Percentiles rank a stretch among this genome's conserved stretches.
Conservation (phyloP, 2,113 vertebrate species). For the Poeciliopsis turrubarensis region DNA sequence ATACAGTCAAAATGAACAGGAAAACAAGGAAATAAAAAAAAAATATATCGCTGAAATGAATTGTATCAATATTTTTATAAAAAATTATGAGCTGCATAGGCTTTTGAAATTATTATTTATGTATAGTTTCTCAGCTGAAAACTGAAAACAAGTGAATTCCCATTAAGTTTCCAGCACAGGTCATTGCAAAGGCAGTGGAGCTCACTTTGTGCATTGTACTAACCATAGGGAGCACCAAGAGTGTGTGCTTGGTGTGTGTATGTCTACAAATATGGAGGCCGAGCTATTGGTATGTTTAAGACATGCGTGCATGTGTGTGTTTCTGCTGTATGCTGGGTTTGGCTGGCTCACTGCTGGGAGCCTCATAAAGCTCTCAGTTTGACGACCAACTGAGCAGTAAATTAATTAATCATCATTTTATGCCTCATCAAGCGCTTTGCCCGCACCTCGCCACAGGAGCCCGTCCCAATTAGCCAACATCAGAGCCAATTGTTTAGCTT, state of each 20-base stretch:
- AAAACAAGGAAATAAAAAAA: too few relatives aligned
- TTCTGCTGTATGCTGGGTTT: conserved; percentile 76
- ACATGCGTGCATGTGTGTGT: conserved; percentile 24
- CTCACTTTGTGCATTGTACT: conserved; percentile 64
- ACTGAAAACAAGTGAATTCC: conserved; percentile 16
- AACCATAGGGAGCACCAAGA: conserved; percentile 36
- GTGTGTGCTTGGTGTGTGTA: conserved; percentile 6
- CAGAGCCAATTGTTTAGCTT: conserved; percentile 92
- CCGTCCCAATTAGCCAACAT: conserved; percentile 89
- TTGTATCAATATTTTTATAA: too few relatives aligned
- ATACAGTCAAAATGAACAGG: too few relatives aligned
- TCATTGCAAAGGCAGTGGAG: conserved; percentile 88
- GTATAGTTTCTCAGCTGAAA: neutral
- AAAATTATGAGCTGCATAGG: too few relatives aligned
- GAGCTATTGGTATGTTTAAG: conserved; percentile 24
- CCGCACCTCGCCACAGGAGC: conserved; percentile 86
- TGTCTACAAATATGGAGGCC: neutral
- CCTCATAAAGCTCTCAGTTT: conserved; percentile 95
- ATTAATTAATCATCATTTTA: conserved; percentile 99
- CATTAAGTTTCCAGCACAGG: conserved; percentile 77
- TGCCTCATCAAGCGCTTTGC: conserved; percentile 99
- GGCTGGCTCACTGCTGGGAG: conserved; percentile 92
- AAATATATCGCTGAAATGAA: too few relatives aligned
- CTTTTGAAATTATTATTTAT: neutral
- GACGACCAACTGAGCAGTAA: conserved; percentile 98